phyloP scores from a whole-genome alignment of 2,888 invertebrate species.

The Eupeodes latifasciatus region DNA sequence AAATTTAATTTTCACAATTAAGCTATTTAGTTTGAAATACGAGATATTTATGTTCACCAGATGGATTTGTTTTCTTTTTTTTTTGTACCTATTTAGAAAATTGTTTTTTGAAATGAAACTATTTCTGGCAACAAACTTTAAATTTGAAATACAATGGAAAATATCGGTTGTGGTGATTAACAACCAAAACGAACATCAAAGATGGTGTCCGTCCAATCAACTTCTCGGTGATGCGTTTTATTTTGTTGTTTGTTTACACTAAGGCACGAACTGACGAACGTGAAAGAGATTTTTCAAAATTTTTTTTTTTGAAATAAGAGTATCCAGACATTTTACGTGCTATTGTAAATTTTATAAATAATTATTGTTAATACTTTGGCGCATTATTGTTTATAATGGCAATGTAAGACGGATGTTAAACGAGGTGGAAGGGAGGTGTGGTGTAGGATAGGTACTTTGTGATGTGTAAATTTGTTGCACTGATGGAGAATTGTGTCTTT shows the following conservation, averaged over 20 bases:
- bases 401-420: slow-evolving; percentile 34
- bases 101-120: slow-evolving; percentile 14
- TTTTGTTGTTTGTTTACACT: slow-evolving; percentile 61
- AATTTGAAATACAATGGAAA: slow-evolving; percentile 42
- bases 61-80: slow-evolving; percentile 36
- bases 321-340: slow-evolving; percentile 38
- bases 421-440: background rate
- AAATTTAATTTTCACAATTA: slow-evolving; percentile 52
- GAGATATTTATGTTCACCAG: slow-evolving; percentile 39
- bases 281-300: slow-evolving; percentile 14
- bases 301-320: slow-evolving; percentile 10
- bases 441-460: background rate
- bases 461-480: background rate
- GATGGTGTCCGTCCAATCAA: slow-evolving; percentile 50
- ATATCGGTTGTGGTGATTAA: slow-evolving; percentile 31
- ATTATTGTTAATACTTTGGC: slow-evolving; percentile 43
- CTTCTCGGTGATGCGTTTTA: slow-evolving; percentile 23
- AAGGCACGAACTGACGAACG: slow-evolving; percentile 20
- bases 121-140: slow-evolving; percentile 42
- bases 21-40: slow-evolving; percentile 35
- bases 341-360: slow-evolving; percentile 36
- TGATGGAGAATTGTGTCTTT: background rate
- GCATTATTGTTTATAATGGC: slow-evolving; percentile 59
- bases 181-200: slow-evolving; percentile 53
- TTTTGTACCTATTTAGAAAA: background rate